Base-by-base conservation (phyloP, 2,113 vertebrate genomes). In the Penelope pileata region DNA sequence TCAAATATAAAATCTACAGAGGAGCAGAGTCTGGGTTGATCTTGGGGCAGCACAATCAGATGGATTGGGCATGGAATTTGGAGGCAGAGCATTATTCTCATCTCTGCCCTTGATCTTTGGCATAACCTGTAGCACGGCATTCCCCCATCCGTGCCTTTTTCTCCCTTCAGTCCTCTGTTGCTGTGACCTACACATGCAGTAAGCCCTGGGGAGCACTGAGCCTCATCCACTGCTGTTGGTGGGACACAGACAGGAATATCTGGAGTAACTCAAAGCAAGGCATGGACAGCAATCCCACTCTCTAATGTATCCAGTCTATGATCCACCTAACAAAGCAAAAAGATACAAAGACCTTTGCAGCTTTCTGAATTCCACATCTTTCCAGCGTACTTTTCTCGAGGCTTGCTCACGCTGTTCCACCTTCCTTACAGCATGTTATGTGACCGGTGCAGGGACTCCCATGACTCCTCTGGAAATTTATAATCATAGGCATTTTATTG, bases 111-210 rank as follows among this genome's bases (percentile, higher is more conserved):
- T 2, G 4, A 16, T 58, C 45, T 84, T 19, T 40, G 74, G 36
- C 17, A 40, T 5, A 12, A 30, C 54, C 7, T 70, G 51, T 34
- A 64, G 50, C 0, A 0, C 63, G 5, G 12, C 10, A 30, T 32
- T 85, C 4, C 12, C 36, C 29, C n/a, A 6, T 16, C 47, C 0
- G 1, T 45, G 58, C 63, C 70, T n/a, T 27, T 56, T 53, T 21
- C 16, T 47, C 54, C 36, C 58, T 43, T 27, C 24, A 7, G 13
- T 16, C 9, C 16, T 26, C 43, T 48, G 3, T 7, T 67, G n/a
- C 53, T 51, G 47, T 19, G 22, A 4, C 3, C n/a, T 0, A 0
- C 22, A n/a, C 13, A 12, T 17, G 2, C 62, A 18, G 19, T 22
- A 30, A 45, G 38, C 12, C 45, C 76, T 29, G 30, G 7, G 53